phyloP scores from a whole-genome alignment of 1,140 invertebrate species.

The Drosophila orena region DNA sequence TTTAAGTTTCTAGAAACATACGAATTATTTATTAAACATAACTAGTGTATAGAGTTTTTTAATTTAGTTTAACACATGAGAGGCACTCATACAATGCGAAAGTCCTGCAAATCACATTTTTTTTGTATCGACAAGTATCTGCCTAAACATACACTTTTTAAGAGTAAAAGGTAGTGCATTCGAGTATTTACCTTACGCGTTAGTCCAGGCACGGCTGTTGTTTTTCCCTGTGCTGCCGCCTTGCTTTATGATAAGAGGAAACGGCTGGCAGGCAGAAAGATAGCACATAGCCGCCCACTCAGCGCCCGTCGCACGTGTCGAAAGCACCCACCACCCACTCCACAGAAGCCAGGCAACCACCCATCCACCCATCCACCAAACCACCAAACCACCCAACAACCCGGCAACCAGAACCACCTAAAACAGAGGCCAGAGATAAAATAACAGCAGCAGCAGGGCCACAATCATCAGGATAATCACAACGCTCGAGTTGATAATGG shows the following conservation, averaged over 20 bases:
- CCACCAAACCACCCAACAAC: conserved; percentile 7
- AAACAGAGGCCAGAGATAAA: conserved; percentile 29
- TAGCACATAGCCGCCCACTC: conserved; percentile 32
- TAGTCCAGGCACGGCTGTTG: conserved; percentile 13
- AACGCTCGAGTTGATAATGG: conserved; percentile 74
- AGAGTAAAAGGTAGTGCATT: not conserved
- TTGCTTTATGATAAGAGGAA: conserved; percentile 43
- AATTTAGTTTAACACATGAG: too few relatives aligned
- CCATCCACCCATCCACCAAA: not conserved
- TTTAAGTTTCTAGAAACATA: too few relatives aligned
- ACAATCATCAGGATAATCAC: conserved; percentile 76
- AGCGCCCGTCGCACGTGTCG: conserved; percentile 45
- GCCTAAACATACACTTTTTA: not conserved
- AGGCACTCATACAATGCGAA: too few relatives aligned
- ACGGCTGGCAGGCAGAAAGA: conserved; percentile 22
- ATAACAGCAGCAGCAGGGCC: conserved; percentile 39
- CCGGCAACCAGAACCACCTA: conserved; percentile 14
- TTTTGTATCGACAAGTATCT: too few relatives aligned
- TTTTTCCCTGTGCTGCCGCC: conserved; percentile 26
- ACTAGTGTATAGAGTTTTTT: too few relatives aligned
- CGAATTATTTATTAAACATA: too few relatives aligned
- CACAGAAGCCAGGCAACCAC: conserved; percentile 2
- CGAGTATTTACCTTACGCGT: not conserved
- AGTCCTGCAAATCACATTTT: too few relatives aligned
- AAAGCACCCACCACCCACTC: conserved; percentile 13